These are phyloP conservation scores for Epinephelus awoara DNA, from an alignment of 2,797 vertebrate genomes.

Conservation along the genomic window DNA sequence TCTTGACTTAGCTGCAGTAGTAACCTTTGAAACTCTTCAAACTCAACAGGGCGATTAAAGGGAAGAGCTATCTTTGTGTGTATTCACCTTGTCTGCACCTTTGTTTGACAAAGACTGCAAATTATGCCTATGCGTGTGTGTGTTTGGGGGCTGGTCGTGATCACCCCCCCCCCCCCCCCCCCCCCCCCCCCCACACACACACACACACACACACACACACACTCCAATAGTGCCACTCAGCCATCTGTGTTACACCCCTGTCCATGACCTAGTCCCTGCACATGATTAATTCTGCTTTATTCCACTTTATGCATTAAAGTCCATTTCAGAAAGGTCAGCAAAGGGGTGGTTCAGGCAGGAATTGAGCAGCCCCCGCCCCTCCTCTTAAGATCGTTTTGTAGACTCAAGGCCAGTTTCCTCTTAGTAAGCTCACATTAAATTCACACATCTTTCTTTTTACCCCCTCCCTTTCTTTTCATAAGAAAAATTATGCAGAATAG, in stretches of 20 bases:
- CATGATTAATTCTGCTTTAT: slow-evolving; percentile 81
- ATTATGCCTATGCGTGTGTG: slow-evolving; percentile 8
- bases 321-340: slow-evolving; percentile 80
- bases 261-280: slow-evolving; percentile 75
- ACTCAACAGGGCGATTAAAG: slow-evolving; percentile 38
- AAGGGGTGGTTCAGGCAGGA: slow-evolving; percentile 62
- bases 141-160: slow-evolving; percentile 12
- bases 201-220: slow-evolving; percentile 6
- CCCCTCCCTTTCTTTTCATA: slow-evolving; percentile 50
- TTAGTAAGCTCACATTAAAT: slow-evolving; percentile 66
- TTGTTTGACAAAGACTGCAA: slow-evolving; percentile 52
- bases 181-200: background rate
- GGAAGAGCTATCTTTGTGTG: slow-evolving; percentile 23
- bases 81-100: slow-evolving; percentile 46
- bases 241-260: slow-evolving; percentile 67
- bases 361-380: slow-evolving; percentile 44
- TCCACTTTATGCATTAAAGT: slow-evolving; percentile 81
- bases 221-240: slow-evolving; percentile 49
- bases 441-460: slow-evolving; percentile 54
- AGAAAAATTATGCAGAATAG: slow-evolving; percentile 70
- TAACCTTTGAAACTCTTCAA: slow-evolving; percentile 61
- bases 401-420: slow-evolving; percentile 77
- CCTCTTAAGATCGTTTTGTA: slow-evolving; percentile 65
- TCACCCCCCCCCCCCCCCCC: background rate
- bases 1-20: slow-evolving; percentile 33